Percentiles rank a stretch among this genome's conserved stretches.
These are phyloP conservation scores for Chelonus formosanus DNA, from an alignment of 2,888 invertebrate species.

Conservation along the genomic window DNA sequence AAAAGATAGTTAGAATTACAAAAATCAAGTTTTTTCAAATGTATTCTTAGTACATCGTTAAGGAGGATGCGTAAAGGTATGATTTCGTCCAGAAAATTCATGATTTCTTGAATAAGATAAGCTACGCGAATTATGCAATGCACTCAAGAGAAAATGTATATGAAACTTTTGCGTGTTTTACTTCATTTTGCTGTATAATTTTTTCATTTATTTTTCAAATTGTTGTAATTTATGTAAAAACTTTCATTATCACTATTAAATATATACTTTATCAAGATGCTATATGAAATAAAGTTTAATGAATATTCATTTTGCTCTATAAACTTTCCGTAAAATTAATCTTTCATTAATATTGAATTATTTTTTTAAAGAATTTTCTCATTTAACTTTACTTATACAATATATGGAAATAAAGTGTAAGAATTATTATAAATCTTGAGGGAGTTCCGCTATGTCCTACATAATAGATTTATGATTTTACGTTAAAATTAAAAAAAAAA, in stretches of 20 bases:
- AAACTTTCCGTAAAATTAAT: background rate
- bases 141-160: slow-evolving; percentile 13
- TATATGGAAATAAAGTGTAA: slow-evolving; percentile 22
- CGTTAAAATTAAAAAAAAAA: slow-evolving; percentile 37
- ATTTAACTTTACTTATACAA: slow-evolving; percentile 10
- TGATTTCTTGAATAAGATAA: slow-evolving; percentile 15
- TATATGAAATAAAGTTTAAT: background rate
- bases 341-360: slow-evolving; percentile 2
- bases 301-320: background rate
- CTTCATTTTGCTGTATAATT: slow-evolving; percentile 3
- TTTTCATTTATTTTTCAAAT: slow-evolving; percentile 2
- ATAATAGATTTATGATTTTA: slow-evolving; percentile 51
- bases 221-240: slow-evolving; percentile 4
- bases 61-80: too few relatives aligned
- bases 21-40: background rate
- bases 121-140: slow-evolving; percentile 23
- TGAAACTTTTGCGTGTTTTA: slow-evolving; percentile 1
- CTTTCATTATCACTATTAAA: slow-evolving; percentile 13
- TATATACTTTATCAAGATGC: background rate
- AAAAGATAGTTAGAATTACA: background rate
- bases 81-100: too few relatives aligned
- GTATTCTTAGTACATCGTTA: background rate
- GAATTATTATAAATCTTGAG: slow-evolving; percentile 37
- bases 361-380: background rate
- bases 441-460: slow-evolving; percentile 62